phyloP scores from a whole-genome alignment of 2,797 vertebrate genomes.

The Cuculus canorus region DNA sequence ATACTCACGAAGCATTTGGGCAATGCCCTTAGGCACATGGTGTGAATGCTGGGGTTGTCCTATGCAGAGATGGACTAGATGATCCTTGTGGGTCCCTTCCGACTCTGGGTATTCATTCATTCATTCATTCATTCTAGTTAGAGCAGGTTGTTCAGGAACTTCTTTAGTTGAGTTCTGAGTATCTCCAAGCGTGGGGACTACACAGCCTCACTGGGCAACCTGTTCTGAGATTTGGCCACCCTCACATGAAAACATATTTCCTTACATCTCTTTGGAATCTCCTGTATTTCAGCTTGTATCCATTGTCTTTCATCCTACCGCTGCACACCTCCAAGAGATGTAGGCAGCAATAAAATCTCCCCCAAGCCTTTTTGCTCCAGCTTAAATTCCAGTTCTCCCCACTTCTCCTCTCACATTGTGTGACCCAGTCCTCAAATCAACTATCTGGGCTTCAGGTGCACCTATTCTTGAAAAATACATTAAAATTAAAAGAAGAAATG shows the following conservation, averaged over 20 bases:
- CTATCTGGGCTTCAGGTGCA: not conserved
- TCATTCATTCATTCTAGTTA: not conserved
- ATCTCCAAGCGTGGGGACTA: not conserved
- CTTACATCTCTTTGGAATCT: not conserved
- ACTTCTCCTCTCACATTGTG: rapidly evolving
- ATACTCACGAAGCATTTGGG: too few species aligned
- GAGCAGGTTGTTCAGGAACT: not conserved
- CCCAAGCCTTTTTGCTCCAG: not conserved
- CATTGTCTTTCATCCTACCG: not conserved
- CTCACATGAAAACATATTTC: not conserved
- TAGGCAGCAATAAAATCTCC: not conserved
- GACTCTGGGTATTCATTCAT: too few species aligned
- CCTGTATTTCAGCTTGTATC: not conserved
- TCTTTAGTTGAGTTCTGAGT: not conserved
- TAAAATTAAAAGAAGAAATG: not conserved
- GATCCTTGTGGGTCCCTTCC: too few species aligned
- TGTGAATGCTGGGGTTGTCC: too few species aligned
- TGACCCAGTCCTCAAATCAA: not conserved
- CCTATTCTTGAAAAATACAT: not conserved
- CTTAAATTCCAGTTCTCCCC: not conserved
- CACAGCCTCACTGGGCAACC: not conserved
- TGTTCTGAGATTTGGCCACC: not conserved
- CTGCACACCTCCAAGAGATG: not conserved
- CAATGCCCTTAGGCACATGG: too few species aligned
- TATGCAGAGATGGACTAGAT: too few species aligned